Evolutionary conservation across 2,113 vertebrate genomes (phyloP), one percentile per base, ranked within the genome.

Genomic region (Bettongia penicillata): DNA sequence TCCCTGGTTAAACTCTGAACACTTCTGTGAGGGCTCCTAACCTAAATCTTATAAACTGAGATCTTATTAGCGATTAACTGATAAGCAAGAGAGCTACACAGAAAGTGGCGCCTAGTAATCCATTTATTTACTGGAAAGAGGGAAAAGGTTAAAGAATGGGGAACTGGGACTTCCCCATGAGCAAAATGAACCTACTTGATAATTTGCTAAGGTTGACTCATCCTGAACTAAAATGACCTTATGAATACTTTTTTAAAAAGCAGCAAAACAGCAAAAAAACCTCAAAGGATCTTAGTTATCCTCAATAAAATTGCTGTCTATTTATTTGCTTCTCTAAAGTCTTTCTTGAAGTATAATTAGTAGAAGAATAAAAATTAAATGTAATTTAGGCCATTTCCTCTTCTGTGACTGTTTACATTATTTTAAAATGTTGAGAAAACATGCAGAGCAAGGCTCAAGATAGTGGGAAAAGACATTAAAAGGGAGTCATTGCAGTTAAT

Each of bases 241-340:
- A 84, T 22, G 19, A 84, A 19, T 84, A 43, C 43, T 84, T 31
- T 57, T 26, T 16, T 9, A 28, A 61, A 61, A 77, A 68, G 8
- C 57, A 61, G 53, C 25, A 55, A 55, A 55, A 57, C 23, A 55
- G 26, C 0, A 55, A 37, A 68, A 84, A 84, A 22, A 5, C 2
- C n/a, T n/a, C 92, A 95, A 23, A 92, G n/a, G 89, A 1, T 6
- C 31, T 37, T 51, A 26, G 22, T 24, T 53, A 77, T 77, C 97
- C 52, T 37, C 8, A 94, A 10, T 24, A 53, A 48, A 55, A 52
- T 61, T 61, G 10, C 2, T 53, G 68, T 95, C 43, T 51, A 43
- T 95, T 94, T 94, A 14, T 96, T 68, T 31, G 8, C 47, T 89
- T 96, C 3, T 48, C 37, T 92, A 93, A 94, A 96, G 93, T 91